Conservation (phyloP, 2,113 vertebrate genomes). For the Saccopteryx bilineata region DNA sequence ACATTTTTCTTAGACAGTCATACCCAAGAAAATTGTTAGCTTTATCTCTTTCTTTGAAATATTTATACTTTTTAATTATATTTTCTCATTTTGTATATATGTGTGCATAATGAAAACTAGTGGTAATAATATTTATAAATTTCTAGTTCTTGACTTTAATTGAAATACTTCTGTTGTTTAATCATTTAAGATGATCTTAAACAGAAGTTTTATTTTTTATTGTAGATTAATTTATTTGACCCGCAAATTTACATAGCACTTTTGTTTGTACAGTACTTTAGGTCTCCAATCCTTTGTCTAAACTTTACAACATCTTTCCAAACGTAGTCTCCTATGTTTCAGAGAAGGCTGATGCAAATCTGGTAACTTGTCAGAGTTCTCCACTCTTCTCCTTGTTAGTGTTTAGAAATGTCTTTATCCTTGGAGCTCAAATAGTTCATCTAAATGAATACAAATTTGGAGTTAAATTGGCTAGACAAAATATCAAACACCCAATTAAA, state of each 20-base stretch:
- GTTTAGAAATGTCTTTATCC: background rate
- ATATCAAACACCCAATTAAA: background rate
- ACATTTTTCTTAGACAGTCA: conserved; percentile 54
- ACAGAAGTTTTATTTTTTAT: background rate
- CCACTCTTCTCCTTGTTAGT: background rate
- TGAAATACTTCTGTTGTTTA: conserved; percentile 19
- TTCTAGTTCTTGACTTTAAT: conserved; percentile 34
- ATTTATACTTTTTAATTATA: conserved; percentile 65
- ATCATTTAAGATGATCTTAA: background rate
- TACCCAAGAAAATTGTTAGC: conserved; percentile 38
- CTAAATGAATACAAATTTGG: background rate
- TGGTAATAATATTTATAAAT: conserved; percentile 43
- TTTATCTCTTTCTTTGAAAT: conserved; percentile 34
- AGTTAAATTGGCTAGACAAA: conserved; percentile 3
- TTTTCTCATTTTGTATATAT: background rate
- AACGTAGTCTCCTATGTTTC: background rate
- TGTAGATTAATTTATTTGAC: conserved; percentile 8
- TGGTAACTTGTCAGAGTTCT: background rate
- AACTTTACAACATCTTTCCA: background rate
- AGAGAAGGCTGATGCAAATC: background rate
- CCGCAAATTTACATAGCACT: background rate
- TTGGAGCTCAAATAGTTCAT: conserved; percentile 27
- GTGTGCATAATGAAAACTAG: conserved; percentile 15
- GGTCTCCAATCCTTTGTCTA: background rate
- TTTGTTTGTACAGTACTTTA: background rate